Evolutionary conservation across 35 echinoderm and acorn worm species (phyloP), one percentile per base, ranked within the genome.

Genomic region (Anneissia japonica): DNA sequence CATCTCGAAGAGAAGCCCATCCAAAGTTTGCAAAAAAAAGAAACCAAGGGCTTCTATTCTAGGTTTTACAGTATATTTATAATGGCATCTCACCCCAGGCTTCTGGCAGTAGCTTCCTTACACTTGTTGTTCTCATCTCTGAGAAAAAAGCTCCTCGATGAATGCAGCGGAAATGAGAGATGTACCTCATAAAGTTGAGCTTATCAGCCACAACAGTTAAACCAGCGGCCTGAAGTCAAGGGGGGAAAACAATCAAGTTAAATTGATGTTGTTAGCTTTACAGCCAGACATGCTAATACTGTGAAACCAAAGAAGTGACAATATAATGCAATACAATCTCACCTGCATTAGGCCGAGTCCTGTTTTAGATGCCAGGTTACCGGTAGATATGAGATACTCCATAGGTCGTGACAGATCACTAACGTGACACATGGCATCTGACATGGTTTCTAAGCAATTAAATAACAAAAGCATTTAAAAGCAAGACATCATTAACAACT

Each of bases 331-430:
- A 23, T 78, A 38, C 2, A 30, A 32, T 38, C 83, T 0, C 88
- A 98, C 95, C 95, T 98, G 95, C 91, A 98, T 94, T 3, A 98
- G 87, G 13, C 95, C 95, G 46, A 98, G 92, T 16, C 95, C 95
- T 74, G 95, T 93, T 80, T 90, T 93, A 30, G 95, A 93, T 31
- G 75, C 88, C 3, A 98, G 26, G 39, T 98, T 98, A 28, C 95
- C 95, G 32, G 95, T 98, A 12, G 95, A 91, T 11, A 98, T 85
- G 1, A 98, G 88, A 86, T 94, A 94, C 46, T 98, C 95, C 91
- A 98, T 93, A 33, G 82, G 82, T 74, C 86, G 90, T 32, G 95
- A 79, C 0, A 93, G 12, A 79, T 87, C 84, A 83, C 43, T 86
- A 21, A 82, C 90, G 31, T 41, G 32, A 17, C 76, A 34, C 32